Base-by-base conservation (phyloP, 2,888 invertebrate genomes). In the Boloria selene region DNA sequence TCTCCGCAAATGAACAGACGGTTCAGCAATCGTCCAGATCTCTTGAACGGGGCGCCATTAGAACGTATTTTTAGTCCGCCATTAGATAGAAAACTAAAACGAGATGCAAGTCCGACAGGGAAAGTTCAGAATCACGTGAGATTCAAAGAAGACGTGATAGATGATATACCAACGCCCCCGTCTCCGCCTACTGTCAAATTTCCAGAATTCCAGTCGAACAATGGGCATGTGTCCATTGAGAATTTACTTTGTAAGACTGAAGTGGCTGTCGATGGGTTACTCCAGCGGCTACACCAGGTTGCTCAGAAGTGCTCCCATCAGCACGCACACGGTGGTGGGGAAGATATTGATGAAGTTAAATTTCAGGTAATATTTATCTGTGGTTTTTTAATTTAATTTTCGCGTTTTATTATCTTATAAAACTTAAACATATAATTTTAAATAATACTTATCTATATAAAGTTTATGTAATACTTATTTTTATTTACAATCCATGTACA, bases 241-340 rank as follows among this genome's bases (percentile, higher is more conserved):
- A 93, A 93, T 64, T 82, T 95, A 61, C 81, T 95, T 70, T 93
- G 93, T 69, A 95, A 95, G 84, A 95, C 95, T 0, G 95, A 95
- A 77, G 93, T 93, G 54, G 95, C 95, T 2, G 95, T 95, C 84
- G 93, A 94, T 0, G 95, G 95, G 4, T 81, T 96, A 53, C 82
- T 96, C 72, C 94, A 94, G 72, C 87, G 95, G 72, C 82, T 96
- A 72, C 95, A 96, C 75, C 95, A 95, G 74, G 94, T 95, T 17
- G 95, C 95, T 4, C 95, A 94, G 69, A 94, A 94, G 72, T 96
- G 96, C 76, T 93, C 94, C 7, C 94, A 94, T 14, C 96, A 96
- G 26, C 96, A 96, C 79, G 93, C 95, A 0, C 95, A 95, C 55
- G 96, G 96, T 0, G 96, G 96, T 1, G 96, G 96, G 0, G 93